Conservation (phyloP, 1,140 invertebrate species). For the Geopemphigus sp. region DNA sequence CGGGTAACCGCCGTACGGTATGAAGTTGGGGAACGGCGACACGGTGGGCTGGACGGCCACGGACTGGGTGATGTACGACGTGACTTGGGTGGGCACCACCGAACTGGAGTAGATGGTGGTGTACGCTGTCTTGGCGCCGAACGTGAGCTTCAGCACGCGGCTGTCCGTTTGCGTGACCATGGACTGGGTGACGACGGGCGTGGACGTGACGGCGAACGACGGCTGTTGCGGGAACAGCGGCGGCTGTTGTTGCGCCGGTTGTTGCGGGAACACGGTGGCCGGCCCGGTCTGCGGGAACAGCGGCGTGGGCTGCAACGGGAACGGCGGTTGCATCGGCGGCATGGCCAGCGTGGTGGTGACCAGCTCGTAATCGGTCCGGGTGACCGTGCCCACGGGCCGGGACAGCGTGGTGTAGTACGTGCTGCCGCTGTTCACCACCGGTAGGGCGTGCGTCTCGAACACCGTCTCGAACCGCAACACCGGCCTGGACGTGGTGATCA, state of each 20-base stretch:
- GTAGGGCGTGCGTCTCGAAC: constrained; percentile 77
- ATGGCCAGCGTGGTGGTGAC: constrained; percentile 69
- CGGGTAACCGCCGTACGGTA: constrained; percentile 35
- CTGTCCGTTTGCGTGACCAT: constrained; percentile 76
- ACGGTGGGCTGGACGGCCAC: constrained; percentile 70
- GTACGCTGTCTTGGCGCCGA: constrained; percentile 83
- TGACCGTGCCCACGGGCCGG: constrained; percentile 70
- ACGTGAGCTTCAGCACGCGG: constrained; percentile 79
- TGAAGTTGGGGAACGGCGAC: constrained; percentile 70
- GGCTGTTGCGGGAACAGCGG: constrained; percentile 68
- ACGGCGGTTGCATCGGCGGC: constrained; percentile 54
- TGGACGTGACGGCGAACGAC: constrained; percentile 76
- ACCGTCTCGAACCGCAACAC: constrained; percentile 72
- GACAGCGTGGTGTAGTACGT: constrained; percentile 75
- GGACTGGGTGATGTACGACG: constrained; percentile 76
- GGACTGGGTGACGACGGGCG: constrained; percentile 75
- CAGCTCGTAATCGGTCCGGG: constrained; percentile 71
- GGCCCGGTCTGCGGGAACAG: constrained; percentile 71
- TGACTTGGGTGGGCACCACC: constrained; percentile 77
- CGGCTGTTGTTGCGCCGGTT: constrained; percentile 73
- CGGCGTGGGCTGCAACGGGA: constrained; percentile 61
- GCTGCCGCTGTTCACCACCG: constrained; percentile 69
- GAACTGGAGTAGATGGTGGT: constrained; percentile 82
- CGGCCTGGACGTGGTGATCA: constrained; percentile 74
- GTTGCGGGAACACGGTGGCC: constrained; percentile 71